Evolutionary conservation across 2,797 vertebrate species (phyloP), one percentile per base, ranked within the genome.

Genomic region (Xiphophorus birchmanni): DNA sequence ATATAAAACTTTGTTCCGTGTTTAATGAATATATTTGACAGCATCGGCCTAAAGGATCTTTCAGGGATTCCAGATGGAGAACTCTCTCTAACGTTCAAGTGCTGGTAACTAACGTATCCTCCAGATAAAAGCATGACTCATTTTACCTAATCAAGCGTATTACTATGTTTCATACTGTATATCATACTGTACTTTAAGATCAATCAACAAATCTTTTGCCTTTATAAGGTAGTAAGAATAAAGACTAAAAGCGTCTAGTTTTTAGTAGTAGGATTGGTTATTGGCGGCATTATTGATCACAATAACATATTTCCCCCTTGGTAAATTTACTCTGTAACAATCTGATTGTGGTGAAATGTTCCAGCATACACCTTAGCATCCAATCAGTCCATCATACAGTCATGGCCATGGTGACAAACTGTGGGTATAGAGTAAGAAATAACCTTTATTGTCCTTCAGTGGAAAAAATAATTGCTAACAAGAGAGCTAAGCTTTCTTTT

Each of bases 1-100:
- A 42, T 42, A 18, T 73, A 76, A 73, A 77, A 32, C 37, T 37
- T 84, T 72, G 4, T 63, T 5, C 80, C 6, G 2, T 82, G 73
- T 80, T 84, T 86, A 32, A 75, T 87, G 32, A 86, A 5, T 77
- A n/a, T 80, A 63, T 88, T 67, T 81, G 67, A 84, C 90, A 93
- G 91, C 86, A 76, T 88, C 12, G 82, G 94, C 91, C 92, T 91
- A 91, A 88, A 90, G 93, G 93, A 94, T 92, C 93, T 80, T 83
- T 95, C 91, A 94, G 92, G 86, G 87, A 60, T 82, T 76, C 88
- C 69, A 80, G 91, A 71, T n/a, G 94, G 89, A 85, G 78, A 81
- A 73, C 73, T 54, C 26, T 32, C 72, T 76, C 79, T 82, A 75
- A 79, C 77, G 75, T 35, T 91, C 81, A 87, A 47, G 82, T 79